Evolutionary conservation across 2,888 invertebrate species (phyloP), one percentile per base, ranked within the genome.

Genomic region (Chloroclysta siterata): DNA sequence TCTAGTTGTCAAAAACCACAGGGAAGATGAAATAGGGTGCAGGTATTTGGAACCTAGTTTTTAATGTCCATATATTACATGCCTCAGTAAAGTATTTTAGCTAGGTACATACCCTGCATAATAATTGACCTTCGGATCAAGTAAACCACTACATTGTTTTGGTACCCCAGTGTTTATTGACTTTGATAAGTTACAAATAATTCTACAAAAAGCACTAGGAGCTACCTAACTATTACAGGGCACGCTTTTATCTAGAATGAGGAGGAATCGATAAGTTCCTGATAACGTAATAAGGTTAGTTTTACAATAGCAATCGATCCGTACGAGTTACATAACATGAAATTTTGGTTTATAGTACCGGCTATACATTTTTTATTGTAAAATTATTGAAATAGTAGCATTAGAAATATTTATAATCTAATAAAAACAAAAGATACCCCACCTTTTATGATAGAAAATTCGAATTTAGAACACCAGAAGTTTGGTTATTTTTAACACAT

Each of bases 241-340:
- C 11, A 50, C 15, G 33, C 14, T 33, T 54, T 44, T 44, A 17
- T 2, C 33, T 28, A 15, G 13, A 57, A 58, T 47, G n/a, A 22
- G 39, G 52, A 15, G 28, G 29, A 42, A 56, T 28, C 44, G 66
- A 65, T 69, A 68, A 63, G 59, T 52, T 70, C 60, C 61, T 53
- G 68, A 70, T 68, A 72, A 70, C 46, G 60, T 48, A 63, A 55
- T 74, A 72, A 75, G 82, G 81, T 83, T 83, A 79, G 63, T 63
- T 73, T 71, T 68, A 53, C 69, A 51, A 65, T 70, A 78, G 64
- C 71, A 76, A 83, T 81, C 79, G 79, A 84, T 86, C 73, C 65
- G 13, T 56, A 69, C 66, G 62, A 76, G 83, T 88, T 88, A 88
- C 87, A 87, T 88, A 88, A 88, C 84, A 69, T 60, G 60, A 76